Base-by-base conservation (phyloP, 2,113 vertebrate species). In the Hippolais icterina region DNA sequence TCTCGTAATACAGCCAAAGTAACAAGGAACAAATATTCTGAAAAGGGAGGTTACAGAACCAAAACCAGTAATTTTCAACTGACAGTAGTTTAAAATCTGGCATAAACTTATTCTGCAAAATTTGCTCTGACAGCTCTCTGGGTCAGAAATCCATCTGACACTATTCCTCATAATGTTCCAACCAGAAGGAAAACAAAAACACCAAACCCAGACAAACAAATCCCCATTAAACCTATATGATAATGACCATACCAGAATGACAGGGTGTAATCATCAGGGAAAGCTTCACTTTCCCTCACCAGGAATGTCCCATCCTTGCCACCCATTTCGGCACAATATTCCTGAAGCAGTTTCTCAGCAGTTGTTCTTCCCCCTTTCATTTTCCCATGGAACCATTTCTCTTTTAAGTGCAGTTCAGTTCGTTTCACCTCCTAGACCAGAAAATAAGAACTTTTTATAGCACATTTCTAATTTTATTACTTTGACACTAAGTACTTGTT, bases 301-400 rank as follows among this genome's bases (percentile, higher is more conserved):
- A 99, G 69, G 97, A 99, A 99, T 6, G 99, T 99, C 15, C 99
- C 99, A 3, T 99, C 99, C 66, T 96, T 98, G 77, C 98, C 99
- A 15, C 98, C 98, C 0, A 97, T 98, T 97, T 99, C 99, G 0
- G 97, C 97, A 20, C 99, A 99, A 96, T 98, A 99, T 15, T 99
- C 99, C 31, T 99, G 98, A 50, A 99, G 98, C 63, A 99, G 98
- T 52, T 96, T 98, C 97, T 99, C 99, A 0, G 99, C 99, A n/a
- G 97, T 99, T 29, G 96, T 96, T 70, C 99, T 95, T 49, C 98
- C 98, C 16, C 99, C 99, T 39, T 95, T 97, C 96, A 99, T 98
- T 53, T 97, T 98, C 12, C 99, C 98, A 19, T 99, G 99, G 92
- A 99, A 99, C 99, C 99, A 99, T 20, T 98, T 98, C 97, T 99